Base-by-base conservation (phyloP, 1,140 invertebrate species). In the Pseudomyrmex flavicornis region DNA sequence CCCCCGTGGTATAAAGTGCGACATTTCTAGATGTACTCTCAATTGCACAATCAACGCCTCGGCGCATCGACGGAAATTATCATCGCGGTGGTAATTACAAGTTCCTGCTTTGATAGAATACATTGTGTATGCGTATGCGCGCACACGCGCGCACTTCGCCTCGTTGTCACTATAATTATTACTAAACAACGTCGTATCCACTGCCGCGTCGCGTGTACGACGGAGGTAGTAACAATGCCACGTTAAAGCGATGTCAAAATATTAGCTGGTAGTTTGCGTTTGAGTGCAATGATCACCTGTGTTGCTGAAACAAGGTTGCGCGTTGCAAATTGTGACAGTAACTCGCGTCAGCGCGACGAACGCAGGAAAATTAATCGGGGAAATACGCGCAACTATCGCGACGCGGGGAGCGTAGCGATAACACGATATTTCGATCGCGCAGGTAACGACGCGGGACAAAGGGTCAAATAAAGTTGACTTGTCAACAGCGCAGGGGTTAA, bases 161-260 rank as follows among this genome's bases (percentile, higher is more conserved):
- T 59, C 54, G 76, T 80, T 80, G 76, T 80, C 66, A 80, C 76
- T 72, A 70, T 80, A 80, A 80, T 80, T 80, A 80, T 80, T 80
- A 80, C 66, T 80, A 80, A 80, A 80, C 76, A 80, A 80, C 44
- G 54, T 20, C 44, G 52, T 69, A 26, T 54, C 26, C 54, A 54
- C 66, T 48, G 26, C 59, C 72, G 66, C 66, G 26, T 70, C 72
- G 66, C 66, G 20, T 48, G 54, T 44, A 44, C 76, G 54, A 80
- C 54, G 65, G 20, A n/a, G n/a, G 20, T 35, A 66, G 54, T 44
- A 80, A 80, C 76, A 80, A 80, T 70, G 66, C 66, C 54, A 8
- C 76, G 66, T 72, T 66, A 80, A 80, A 80, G 76, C 65, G 46
- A 80, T 48, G 66, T 80, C 76, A 80, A 80, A 80, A 80, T 70